phyloP scores from a whole-genome alignment of 2,888 invertebrate genomes.

The Drosophila greeni region DNA sequence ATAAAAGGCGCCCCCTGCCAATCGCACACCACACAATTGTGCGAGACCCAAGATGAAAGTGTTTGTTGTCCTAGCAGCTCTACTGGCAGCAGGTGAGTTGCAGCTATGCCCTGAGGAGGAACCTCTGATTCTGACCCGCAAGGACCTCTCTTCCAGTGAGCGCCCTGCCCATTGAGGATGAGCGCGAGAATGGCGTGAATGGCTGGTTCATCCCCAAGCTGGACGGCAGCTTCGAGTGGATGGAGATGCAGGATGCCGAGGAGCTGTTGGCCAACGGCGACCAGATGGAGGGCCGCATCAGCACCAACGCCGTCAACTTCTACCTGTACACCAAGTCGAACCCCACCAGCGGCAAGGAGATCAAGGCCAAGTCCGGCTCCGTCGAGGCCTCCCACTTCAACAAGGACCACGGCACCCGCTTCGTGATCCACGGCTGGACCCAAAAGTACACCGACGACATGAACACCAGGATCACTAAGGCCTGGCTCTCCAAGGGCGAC shows the following conservation, averaged over 20 bases:
- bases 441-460: constrained; percentile 79
- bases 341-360: constrained; percentile 47
- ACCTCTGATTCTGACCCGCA: not conserved
- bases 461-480: constrained; percentile 73
- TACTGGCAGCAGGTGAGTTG: constrained; percentile 45
- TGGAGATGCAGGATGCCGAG: constrained; percentile 50
- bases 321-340: constrained; percentile 69
- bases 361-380: constrained; percentile 40
- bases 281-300: constrained; percentile 34
- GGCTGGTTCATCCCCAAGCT: constrained; percentile 62
- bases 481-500: constrained; percentile 81
- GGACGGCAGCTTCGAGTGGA: constrained; percentile 58
- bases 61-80: constrained; percentile 36
- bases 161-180: constrained; percentile 54
- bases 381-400: constrained; percentile 57
- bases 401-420: constrained; percentile 51
- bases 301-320: constrained; percentile 53
- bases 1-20: constrained; percentile 22
- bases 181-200: constrained; percentile 52
- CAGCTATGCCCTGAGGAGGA: not conserved
- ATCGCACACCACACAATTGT: constrained; percentile 24
- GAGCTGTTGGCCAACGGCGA: constrained; percentile 23
- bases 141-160: constrained; percentile 15
- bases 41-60: constrained; percentile 38
- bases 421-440: constrained; percentile 82